Base-by-base conservation (phyloP, 64 coral and sea anemone species). In the Stichodactyla mertensii region DNA sequence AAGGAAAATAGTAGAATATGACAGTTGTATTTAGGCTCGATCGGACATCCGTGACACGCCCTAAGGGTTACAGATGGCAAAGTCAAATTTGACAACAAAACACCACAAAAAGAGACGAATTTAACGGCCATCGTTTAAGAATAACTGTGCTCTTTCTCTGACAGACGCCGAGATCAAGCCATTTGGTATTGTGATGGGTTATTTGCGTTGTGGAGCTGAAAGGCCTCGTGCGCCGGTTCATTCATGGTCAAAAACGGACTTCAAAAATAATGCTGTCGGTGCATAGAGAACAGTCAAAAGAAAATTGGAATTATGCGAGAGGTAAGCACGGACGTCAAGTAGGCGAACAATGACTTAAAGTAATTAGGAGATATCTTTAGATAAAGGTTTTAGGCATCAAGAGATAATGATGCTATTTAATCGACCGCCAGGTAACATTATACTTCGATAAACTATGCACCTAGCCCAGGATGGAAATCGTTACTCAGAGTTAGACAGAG, bases 331-430 rank as follows among this genome's bases (percentile, higher is more conserved):
- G 28, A 52, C 77, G 78, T 81, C 78, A 81, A 53, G 36, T 81
- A 52, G 31, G 2, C 0, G 78, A 55, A 81, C 78, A 81, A 81
- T 81, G 78, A 20, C 78, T 81, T 81, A 55, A 55, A 81, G 55
- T 81, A 81, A 81, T 81, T 81, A 81, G 78, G 20, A 81, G 78
- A 81, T 81, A 18, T 79, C 6, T 81, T 9, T 2, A 54, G 53
- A 53, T 53, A 81, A 55, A 81, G 78, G 78, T 81, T 81, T 81
- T 55, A 81, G 51, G 78, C 6, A 52, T 81, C 78, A 81, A 81
- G 20, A 55, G 78, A 81, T 81, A 81, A 81, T 74, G 69, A 74
- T 31, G 69, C 69, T 31, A 74, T 74, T 74, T 27, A 74, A 74
- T 74, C 24, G 69, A 74, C n/a, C 24, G 69, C 24, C 69, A n/a